These are phyloP conservation scores for Trichomycterus rosablanca DNA, from an alignment of 2,113 vertebrate genomes.

Conservation along the genomic window DNA sequence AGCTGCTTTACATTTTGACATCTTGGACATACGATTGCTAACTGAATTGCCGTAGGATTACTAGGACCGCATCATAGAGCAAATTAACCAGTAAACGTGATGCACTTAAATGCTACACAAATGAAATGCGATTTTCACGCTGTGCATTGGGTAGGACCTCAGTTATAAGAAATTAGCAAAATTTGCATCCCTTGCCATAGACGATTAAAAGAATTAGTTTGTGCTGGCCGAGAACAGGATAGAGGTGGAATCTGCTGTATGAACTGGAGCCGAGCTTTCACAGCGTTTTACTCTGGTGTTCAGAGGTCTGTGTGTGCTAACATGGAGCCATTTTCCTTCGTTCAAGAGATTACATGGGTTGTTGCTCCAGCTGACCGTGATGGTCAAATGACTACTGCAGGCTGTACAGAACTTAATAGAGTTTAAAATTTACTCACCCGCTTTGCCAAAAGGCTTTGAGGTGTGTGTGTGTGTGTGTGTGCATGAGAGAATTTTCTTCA, in stretches of 20 bases:
- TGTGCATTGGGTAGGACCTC: too few relatives aligned
- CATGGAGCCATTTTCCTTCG: constrained; percentile 56
- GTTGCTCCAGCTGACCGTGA: constrained; percentile 75
- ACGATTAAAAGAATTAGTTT: too few relatives aligned
- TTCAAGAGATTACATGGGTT: constrained; percentile 83
- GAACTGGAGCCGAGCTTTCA: constrained; percentile 58
- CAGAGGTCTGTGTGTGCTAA: constrained; percentile 54
- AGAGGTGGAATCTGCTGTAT: constrained; percentile 55
- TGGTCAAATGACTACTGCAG: constrained; percentile 68
- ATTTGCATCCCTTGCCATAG: too few relatives aligned
- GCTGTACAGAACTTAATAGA: constrained; percentile 64
- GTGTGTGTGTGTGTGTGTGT: constrained; percentile 60
- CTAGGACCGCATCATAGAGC: too few relatives aligned
- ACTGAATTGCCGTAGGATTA: too few relatives aligned
- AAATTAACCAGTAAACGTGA: too few relatives aligned
- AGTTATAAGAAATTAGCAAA: too few relatives aligned
- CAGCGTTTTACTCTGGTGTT: constrained; percentile 59
- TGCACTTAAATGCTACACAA: too few relatives aligned
- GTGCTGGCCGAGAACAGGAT: constrained; percentile 52
- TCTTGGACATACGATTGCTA: too few relatives aligned
- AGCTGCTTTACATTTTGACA: too few relatives aligned
- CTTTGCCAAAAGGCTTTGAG: constrained; percentile 35
- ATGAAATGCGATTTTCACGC: too few relatives aligned
- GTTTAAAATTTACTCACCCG: constrained; percentile 70
- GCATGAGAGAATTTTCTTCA: constrained; percentile 36